A percentile compares a stretch with the other conserved stretches of the same genome.
Conservation (phyloP, 2,888 invertebrate species). For the Cephonodes hylas region DNA sequence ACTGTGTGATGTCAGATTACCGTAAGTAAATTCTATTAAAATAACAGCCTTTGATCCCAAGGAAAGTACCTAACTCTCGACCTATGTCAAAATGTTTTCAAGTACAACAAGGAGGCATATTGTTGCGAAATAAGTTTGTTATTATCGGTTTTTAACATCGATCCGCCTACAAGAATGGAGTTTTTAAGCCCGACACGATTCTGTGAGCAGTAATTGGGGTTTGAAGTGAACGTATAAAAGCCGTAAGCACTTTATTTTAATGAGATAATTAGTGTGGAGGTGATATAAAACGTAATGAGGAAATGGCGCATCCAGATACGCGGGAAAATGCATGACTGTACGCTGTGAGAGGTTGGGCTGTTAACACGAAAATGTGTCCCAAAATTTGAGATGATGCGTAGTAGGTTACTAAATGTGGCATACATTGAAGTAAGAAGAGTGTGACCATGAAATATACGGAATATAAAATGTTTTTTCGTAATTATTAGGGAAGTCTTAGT, state of each 20-base stretch:
- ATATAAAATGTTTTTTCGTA: too few relatives aligned
- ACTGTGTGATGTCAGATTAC: neutral
- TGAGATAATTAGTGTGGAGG: conserved; percentile 8
- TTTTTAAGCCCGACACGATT: neutral
- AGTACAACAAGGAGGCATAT: conserved; percentile 18
- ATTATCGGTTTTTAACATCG: conserved; percentile 38
- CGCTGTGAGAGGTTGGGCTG: neutral
- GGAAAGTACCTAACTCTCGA: neutral
- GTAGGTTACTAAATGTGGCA: too few relatives aligned
- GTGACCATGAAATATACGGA: too few relatives aligned
- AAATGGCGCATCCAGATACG: neutral
- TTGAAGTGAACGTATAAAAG: conserved; percentile 16
- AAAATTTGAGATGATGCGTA: too few relatives aligned
- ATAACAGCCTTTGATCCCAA: neutral
- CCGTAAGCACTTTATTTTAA: conserved; percentile 14
- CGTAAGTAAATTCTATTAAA: neutral
- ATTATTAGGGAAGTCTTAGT: too few relatives aligned
- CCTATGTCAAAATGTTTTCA: neutral
- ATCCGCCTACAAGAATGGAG: conserved; percentile 26
- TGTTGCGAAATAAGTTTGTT: conserved; percentile 26
- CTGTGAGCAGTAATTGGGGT: conserved; percentile 16
- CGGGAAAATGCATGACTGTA: neutral
- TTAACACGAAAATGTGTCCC: neutral
- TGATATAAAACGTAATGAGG: conserved; percentile 10
- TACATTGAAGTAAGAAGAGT: too few relatives aligned